Evolutionary conservation across 2,797 vertebrate genomes (phyloP).

Genomic region (Gallinago solitaria): DNA sequence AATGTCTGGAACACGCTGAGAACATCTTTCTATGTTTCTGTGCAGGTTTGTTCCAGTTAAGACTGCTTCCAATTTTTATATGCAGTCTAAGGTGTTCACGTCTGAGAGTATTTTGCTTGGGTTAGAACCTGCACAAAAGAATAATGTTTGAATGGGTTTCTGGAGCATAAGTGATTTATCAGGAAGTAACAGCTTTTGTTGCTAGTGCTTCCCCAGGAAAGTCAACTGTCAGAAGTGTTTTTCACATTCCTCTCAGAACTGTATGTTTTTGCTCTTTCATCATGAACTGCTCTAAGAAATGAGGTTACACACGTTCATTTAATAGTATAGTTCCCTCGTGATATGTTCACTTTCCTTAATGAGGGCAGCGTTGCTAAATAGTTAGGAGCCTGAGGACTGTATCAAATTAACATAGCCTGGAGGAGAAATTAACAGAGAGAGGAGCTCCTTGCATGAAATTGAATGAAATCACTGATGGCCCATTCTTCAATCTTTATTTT

Average conservation of each 20-base stretch:
- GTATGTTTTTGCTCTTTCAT: constrained; percentile 3
- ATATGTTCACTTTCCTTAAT: constrained; percentile 41
- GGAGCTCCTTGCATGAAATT: background rate
- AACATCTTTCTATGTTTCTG: background rate
- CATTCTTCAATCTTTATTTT: constrained; percentile 1
- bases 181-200: background rate
- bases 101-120: background rate
- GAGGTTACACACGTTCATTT: background rate
- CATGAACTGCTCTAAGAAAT: constrained; percentile 9
- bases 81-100: background rate
- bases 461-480: background rate
- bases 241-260: background rate
- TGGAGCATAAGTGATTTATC: background rate
- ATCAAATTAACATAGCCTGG: constrained; percentile 29
- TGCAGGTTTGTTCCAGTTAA: background rate
- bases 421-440: constrained; percentile 30
- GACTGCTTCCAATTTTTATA: background rate
- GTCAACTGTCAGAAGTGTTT: background rate
- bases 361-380: constrained; percentile 48
- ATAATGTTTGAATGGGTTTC: background rate
- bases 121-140: background rate
- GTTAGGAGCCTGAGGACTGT: constrained; percentile 43
- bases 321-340: constrained; percentile 12
- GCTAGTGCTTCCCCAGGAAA: background rate
- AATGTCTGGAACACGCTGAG: background rate